Evolutionary conservation across 2,888 invertebrate species (phyloP), one percentile per base, ranked within the genome.

Genomic region (Spialia ferax): DNA sequence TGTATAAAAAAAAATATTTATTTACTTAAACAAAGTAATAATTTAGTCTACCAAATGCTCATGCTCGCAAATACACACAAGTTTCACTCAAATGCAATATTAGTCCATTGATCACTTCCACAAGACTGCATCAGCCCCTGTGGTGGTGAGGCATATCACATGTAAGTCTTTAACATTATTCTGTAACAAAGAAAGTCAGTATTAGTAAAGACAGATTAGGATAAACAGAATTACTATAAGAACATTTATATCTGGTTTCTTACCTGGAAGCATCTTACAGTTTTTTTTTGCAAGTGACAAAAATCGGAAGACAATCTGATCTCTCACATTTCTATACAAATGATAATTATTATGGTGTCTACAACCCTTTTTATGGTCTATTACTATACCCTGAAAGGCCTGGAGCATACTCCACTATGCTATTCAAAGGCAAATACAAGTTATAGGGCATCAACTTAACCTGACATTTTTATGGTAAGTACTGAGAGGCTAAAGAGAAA

Each of bases 31-130:
- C 75, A 63, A 63, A 84, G 82, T 82, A 85, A 81, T 85, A 89
- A 91, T 89, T 91, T 91, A 83, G 74, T 75, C 83, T 87, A 88
- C 84, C 78, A 82, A 75, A 80, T 80, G 79, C 81, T 81, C 85
- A 84, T 80, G 81, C 77, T 76, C 77, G 70, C 72, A 74, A 45
- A 70, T 74, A 78, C 75, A 76, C 75, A 74, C 74, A 50, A 70
- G 50, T 22, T 64, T 71, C 70, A 71, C 68, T 70, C 70, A 72
- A 72, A 70, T 74, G 71, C 63, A 71, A 52, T 60, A 55, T 23
- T 55, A 66, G 60, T 70, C 61, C 50, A 56, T 26, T 54, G 64
- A 59, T 50, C 52, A 35, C 35, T 32, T 35, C 45, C 18, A 0
- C 23, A 42, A 13, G 22, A 62, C 54, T 13, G 42, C 42, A 32